Base-by-base conservation (phyloP, 2,888 invertebrate genomes). In the Xanthorhoe designata region DNA sequence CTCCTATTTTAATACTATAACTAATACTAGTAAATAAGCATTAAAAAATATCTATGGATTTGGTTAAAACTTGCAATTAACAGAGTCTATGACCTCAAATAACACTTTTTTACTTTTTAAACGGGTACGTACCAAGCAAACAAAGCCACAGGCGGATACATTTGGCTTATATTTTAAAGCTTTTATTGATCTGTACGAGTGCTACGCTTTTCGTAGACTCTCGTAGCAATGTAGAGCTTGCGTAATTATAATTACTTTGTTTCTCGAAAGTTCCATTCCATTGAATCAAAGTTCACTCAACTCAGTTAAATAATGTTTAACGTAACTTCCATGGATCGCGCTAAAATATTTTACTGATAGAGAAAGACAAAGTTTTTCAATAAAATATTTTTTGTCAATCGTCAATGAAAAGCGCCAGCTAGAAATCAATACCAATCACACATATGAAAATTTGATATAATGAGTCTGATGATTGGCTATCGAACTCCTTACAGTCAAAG, bases 161-260 rank as follows among this genome's bases (percentile, higher is more conserved):
- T 5, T 0, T 32, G 32, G 32, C 6, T 32, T 32, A 42, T 42
- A 42, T 42, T 38, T 24, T 13, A 42, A 42, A 17, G 13, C 13
- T 13, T 18, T 3, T 35, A 32, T 61, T 55, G 19, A 17, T 9
- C 7, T 13, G 10, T 8, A 32, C 45, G 19, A n/a, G 45, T 51
- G 55, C 52, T 57, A 61, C 52, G 57, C 47, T 47, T 63, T 17
- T 54, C 58, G 66, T 66, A 66, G 61, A 52, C 61, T 15, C 49
- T 66, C 50, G 66, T 61, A 66, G 66, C 57, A 42, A 49, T 56
- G 29, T 57, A 15, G 35, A 51, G 49, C 53, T 65, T 60, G 56
- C 61, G 49, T 61, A 58, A 66, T 42, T 55, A 56, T 61, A 58
- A 66, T 42, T 55, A 56, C 51, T 65, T 56, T 18, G 32, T 24